Evolutionary conservation across 1,140 invertebrate genomes (phyloP).

Genomic region (Bombus confusus): DNA sequence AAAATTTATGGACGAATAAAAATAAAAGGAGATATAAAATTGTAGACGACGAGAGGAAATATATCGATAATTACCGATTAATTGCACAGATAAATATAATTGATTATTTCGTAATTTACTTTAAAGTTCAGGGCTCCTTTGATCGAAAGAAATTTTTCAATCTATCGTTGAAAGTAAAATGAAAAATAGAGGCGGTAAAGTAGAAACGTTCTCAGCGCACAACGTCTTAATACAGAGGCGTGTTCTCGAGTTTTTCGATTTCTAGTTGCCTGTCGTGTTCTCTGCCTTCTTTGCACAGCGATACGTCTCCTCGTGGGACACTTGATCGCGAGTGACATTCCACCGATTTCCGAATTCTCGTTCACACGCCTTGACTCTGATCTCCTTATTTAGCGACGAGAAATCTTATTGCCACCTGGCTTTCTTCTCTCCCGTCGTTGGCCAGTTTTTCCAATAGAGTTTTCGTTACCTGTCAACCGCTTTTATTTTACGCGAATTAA

Average conservation of each 20-base stretch:
- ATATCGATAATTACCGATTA: too few relatives aligned
- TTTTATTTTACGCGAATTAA: not conserved
- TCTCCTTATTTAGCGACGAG: conserved; percentile 49
- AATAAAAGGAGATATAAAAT: not conserved
- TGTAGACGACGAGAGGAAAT: too few relatives aligned
- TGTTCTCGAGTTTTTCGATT: not conserved
- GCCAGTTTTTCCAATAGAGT: not conserved
- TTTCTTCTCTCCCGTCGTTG: conserved; percentile 23
- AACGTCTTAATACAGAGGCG: not conserved
- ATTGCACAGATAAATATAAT: too few relatives aligned
- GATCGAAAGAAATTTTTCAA: not conserved
- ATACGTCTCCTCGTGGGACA: not conserved
- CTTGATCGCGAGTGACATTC: conserved; percentile 42
- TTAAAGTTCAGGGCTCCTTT: not conserved
- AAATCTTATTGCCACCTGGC: conserved; percentile 55
- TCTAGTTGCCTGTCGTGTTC: not conserved
- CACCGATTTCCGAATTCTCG: conserved; percentile 58
- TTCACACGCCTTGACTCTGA: conserved; percentile 15
- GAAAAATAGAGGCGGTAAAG: not conserved
- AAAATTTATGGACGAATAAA: too few relatives aligned
- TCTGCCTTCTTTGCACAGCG: conserved; percentile 19
- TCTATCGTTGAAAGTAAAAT: conserved; percentile 11
- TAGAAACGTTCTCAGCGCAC: not conserved
- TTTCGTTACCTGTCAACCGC: not conserved
- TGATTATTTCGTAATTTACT: not conserved